A percentile compares a stretch with the other conserved stretches of the same genome.
phyloP scores from a whole-genome alignment of 2,797 vertebrate species.

The Falco peregrinus region DNA sequence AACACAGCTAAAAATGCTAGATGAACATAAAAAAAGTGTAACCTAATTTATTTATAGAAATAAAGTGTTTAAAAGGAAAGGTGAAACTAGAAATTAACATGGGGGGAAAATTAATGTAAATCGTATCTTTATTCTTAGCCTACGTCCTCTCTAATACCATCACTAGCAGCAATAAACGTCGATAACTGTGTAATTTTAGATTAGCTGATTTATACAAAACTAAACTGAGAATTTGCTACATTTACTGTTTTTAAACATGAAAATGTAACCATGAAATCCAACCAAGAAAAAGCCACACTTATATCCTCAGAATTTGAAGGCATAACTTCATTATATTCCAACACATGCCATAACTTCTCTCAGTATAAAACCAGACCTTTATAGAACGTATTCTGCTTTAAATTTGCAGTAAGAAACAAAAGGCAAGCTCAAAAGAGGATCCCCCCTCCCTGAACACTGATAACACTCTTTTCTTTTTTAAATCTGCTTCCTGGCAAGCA shows the following conservation, averaged over 20 bases:
- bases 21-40: not conserved
- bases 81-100: not conserved
- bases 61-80: not conserved
- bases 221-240: not conserved
- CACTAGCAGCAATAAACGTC: not conserved
- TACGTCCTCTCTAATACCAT: not conserved
- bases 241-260: not conserved
- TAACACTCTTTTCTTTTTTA: not conserved
- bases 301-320: not conserved
- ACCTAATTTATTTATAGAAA: slow-evolving; percentile 10
- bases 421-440: not conserved
- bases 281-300: not conserved
- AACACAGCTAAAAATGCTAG: not conserved
- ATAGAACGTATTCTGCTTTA: not conserved
- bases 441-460: rapidly evolving
- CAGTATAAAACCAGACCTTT: not conserved
- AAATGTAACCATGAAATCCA: not conserved
- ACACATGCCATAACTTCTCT: not conserved
- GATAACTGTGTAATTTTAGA: slow-evolving; percentile 42
- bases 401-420: not conserved
- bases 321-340: not conserved
- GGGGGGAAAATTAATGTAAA: not conserved
- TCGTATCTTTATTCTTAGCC: not conserved
- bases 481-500: not conserved
- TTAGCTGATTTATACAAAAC: slow-evolving; percentile 19